Conservation (phyloP, 2,797 vertebrate species). For the Gymnodraco acuticeps region DNA sequence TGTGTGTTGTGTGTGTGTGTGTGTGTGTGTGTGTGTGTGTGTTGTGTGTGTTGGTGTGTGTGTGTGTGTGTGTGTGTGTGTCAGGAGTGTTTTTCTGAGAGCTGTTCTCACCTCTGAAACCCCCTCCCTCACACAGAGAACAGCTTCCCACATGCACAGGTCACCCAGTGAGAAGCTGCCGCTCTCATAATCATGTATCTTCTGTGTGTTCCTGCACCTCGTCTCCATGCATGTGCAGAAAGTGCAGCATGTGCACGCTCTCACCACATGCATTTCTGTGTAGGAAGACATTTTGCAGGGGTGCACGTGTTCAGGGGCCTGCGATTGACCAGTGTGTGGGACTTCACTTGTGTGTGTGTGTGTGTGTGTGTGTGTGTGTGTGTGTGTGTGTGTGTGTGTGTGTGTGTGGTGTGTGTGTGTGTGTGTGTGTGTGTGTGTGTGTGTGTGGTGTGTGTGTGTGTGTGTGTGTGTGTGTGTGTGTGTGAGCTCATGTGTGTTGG, state of each 20-base stretch:
- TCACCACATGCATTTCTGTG: constrained; percentile 44
- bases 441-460: constrained; percentile 33
- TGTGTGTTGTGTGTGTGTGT: constrained; percentile 16
- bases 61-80: too few species aligned
- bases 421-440: too few species aligned
- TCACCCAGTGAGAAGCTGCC: constrained; percentile 52
- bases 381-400: too few species aligned
- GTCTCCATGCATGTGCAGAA: neutral
- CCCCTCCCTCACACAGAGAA: constrained; percentile 53
- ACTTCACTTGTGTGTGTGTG: constrained; percentile 21
- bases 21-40: neutral
- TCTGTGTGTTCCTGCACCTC: neutral
- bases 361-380: too few species aligned
- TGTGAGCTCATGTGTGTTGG: constrained; percentile 66
- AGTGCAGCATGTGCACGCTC: neutral
- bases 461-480: constrained; percentile 40
- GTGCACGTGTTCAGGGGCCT: constrained; percentile 58
- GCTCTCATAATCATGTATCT: constrained; percentile 37
- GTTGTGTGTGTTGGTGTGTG: constrained; percentile 8
- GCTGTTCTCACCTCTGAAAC: constrained; percentile 53
- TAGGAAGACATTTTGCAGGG: constrained; percentile 50
- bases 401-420: constrained; percentile 1
- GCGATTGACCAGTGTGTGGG: constrained; percentile 67
- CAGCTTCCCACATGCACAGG: constrained; percentile 67
- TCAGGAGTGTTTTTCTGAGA: constrained; percentile 44